A percentile compares a stretch with the other conserved stretches of the same genome.
Evolutionary conservation across 1,140 invertebrate genomes (phyloP).

Genomic region (Scylla paramamosain): DNA sequence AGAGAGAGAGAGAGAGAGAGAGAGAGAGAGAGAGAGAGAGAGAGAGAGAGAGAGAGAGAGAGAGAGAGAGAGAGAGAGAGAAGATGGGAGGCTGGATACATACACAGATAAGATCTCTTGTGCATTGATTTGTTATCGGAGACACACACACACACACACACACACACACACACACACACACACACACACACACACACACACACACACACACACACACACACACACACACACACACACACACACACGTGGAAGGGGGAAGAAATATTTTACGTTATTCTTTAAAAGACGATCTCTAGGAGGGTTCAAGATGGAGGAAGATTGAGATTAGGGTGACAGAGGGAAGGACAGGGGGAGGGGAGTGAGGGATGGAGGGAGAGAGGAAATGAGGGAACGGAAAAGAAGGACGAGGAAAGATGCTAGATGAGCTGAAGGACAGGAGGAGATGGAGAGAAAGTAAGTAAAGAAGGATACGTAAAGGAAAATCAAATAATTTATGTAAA

Average conservation of each 20-base stretch:
- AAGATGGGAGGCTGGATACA: neutral
- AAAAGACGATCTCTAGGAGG: neutral
- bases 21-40: constrained; percentile 10
- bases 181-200: constrained; percentile 19
- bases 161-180: constrained; percentile 20
- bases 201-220: constrained; percentile 12
- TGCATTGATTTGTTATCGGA: neutral
- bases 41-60: neutral
- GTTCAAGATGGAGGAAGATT: neutral
- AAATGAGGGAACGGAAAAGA: neutral
- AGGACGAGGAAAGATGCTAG: neutral
- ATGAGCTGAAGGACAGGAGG: neutral
- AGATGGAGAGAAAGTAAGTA: neutral
- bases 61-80: constrained; percentile 20
- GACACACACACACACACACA: neutral
- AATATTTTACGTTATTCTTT: neutral
- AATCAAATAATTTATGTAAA: too few species aligned
- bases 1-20: neutral
- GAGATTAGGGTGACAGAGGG: neutral
- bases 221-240: constrained; percentile 20
- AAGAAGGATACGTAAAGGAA: neutral
- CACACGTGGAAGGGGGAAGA: neutral
- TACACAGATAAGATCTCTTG: neutral
- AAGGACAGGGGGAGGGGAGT: neutral
- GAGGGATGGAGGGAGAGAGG: neutral